Evolutionary conservation across 2,113 vertebrate species (phyloP).

Genomic region (Elephas maximus): DNA sequence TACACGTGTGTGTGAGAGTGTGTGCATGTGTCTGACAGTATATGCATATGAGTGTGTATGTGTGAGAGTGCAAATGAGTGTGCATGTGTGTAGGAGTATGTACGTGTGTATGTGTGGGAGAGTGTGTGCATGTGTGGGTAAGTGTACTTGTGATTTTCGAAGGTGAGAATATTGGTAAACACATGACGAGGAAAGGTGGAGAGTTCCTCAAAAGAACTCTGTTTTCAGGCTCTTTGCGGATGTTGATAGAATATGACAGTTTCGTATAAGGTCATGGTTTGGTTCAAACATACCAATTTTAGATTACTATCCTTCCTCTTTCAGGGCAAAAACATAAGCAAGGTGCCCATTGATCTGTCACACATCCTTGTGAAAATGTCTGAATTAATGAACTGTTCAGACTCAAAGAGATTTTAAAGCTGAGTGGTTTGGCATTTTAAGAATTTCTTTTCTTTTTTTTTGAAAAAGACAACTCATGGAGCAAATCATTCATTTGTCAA

Average conservation of each 20-base stretch:
- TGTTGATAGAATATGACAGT: constrained; percentile 53
- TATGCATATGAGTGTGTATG: background rate
- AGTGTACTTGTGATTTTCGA: background rate
- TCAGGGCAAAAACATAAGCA: constrained; percentile 50
- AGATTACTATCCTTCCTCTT: constrained; percentile 55
- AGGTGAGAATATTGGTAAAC: background rate
- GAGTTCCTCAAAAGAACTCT: background rate
- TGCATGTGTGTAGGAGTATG: too few relatives aligned
- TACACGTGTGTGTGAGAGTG: too few relatives aligned
- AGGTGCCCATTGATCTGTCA: constrained; percentile 57
- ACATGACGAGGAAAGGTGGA: background rate
- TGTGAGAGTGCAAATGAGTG: background rate
- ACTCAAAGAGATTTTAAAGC: constrained; percentile 49
- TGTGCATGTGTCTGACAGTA: background rate
- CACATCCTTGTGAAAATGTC: constrained; percentile 46
- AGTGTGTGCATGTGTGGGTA: background rate
- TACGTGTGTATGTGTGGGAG: too few relatives aligned
- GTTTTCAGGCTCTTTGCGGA: constrained; percentile 51
- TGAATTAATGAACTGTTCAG: constrained; percentile 61
- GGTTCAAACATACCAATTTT: constrained; percentile 70
- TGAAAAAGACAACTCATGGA: background rate
- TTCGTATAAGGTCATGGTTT: constrained; percentile 67
- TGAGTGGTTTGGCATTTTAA: constrained; percentile 49
- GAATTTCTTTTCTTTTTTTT: constrained; percentile 49
- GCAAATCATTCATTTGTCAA: constrained; percentile 52